These are phyloP conservation scores for Drosophila anomalata DNA, from an alignment of 2,888 invertebrate species.

Conservation along the genomic window DNA sequence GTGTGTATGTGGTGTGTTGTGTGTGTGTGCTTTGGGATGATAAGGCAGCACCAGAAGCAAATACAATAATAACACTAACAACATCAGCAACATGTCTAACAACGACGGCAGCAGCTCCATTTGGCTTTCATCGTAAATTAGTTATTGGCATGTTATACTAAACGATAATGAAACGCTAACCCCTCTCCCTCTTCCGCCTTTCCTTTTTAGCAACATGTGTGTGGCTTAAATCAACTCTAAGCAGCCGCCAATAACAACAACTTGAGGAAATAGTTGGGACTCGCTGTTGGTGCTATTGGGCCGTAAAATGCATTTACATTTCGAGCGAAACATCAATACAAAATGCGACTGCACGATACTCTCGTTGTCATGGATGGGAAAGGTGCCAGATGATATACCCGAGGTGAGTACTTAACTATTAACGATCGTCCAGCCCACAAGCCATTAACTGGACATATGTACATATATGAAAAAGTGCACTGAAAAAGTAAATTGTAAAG, in stretches of 20 bases:
- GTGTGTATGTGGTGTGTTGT: not conserved
- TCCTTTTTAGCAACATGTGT: slow-evolving; percentile 61
- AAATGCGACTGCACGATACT: slow-evolving; percentile 97
- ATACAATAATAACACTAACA: slow-evolving; percentile 33
- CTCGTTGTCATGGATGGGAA: slow-evolving; percentile 99
- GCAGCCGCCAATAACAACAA: slow-evolving; percentile 14
- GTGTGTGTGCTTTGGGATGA: slow-evolving; percentile 53
- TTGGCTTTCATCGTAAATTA: slow-evolving; percentile 72
- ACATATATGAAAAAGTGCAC: not conserved
- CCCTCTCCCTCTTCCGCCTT: slow-evolving; percentile 8
- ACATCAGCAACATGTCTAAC: slow-evolving; percentile 44
- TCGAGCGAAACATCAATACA: slow-evolving; percentile 96
- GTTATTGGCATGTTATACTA: slow-evolving; percentile 76
- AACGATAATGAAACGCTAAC: slow-evolving; percentile 65
- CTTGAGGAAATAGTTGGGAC: slow-evolving; percentile 35
- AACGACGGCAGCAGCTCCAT: slow-evolving; percentile 32
- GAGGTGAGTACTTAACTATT: slow-evolving; percentile 87
- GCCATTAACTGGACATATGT: slow-evolving; percentile 39
- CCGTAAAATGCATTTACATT: slow-evolving; percentile 94
- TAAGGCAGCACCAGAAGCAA: slow-evolving; percentile 55
- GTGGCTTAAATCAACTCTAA: slow-evolving; percentile 56
- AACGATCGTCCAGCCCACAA: slow-evolving; percentile 22
- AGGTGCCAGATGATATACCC: slow-evolving; percentile 97
- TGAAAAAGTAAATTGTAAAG: not conserved
- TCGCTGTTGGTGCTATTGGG: slow-evolving; percentile 18